Evolutionary conservation across 2,888 invertebrate species (phyloP), one percentile per base, ranked within the genome.

Genomic region (Lepidonotus clava): DNA sequence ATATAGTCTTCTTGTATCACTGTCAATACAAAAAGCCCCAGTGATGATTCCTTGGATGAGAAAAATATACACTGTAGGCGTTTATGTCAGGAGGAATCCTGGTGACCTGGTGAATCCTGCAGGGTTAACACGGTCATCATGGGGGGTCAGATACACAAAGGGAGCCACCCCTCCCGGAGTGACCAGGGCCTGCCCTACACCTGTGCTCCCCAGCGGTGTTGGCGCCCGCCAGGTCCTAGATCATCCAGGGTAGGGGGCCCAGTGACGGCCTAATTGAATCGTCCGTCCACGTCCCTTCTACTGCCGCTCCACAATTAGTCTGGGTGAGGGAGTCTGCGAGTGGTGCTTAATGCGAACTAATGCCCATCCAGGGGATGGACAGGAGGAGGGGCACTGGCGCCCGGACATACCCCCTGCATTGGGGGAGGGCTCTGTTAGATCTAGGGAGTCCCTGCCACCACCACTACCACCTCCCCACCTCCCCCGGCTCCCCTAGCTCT

Each of bases 151-250:
- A 14, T 32, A 32, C 28, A 66, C 66, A 66, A 66, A 28, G 66
- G 66, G n/a, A 32, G 66, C 66, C 28, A 24, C 66, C 66, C 66
- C 66, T 66, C 66, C 66, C 66, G 66, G 66, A 66, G 66, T 66
- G 66, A 24, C 66, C 66, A 66, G 66, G n/a, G 32, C 1, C 66
- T 24, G 32, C 28, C 66, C 32, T 32, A 66, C 66, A 24, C n/a
- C n/a, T n/a, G n/a, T n/a, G n/a, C n/a, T n/a, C n/a, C n/a, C n/a
- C n/a, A n/a, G n/a, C 32, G 66, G 66, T 28, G 66, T 32, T 24
- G 66, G 66, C 66, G 66, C 66, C 18, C 66, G 28, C 28, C 66
- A 66, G 66, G 32, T 32, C 14, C 66, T 66, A 66, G 66, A 66
- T 66, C 66, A 66, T 32, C 11, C 28, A 66, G 66, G 24, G 32